These are phyloP conservation scores for Arrhamphus sclerolepis DNA, from an alignment of 2,797 vertebrate species.

Conservation along the genomic window DNA sequence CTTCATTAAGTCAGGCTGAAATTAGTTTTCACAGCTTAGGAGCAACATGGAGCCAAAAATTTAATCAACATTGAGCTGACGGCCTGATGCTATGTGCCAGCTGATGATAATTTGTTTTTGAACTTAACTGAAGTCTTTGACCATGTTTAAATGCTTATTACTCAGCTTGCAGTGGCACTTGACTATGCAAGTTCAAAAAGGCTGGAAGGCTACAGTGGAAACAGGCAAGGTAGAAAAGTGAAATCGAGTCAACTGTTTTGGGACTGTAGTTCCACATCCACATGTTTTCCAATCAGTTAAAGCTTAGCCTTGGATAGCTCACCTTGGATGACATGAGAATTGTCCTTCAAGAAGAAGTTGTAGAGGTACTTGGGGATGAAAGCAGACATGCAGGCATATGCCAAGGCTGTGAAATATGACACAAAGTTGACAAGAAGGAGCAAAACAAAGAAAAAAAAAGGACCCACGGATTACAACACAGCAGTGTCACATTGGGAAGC, in stretches of 20 bases:
- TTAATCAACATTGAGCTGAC: slow-evolving; percentile 64
- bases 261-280: neutral
- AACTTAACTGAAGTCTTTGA: slow-evolving; percentile 39
- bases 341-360: slow-evolving; percentile 99
- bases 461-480: neutral
- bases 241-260: too few relatives aligned
- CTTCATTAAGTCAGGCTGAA: slow-evolving; percentile 66
- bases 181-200: slow-evolving; percentile 17
- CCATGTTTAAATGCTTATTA: slow-evolving; percentile 36
- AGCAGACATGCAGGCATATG: slow-evolving; percentile 98
- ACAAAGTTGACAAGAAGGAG: slow-evolving; percentile 18
- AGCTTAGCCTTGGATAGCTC: slow-evolving; percentile 42
- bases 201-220: neutral
- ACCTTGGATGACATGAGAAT: slow-evolving; percentile 99
- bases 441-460: neutral
- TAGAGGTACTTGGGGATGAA: slow-evolving; percentile 99
- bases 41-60: slow-evolving; percentile 57
- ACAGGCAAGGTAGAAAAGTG: too few relatives aligned
- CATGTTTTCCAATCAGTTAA: neutral
- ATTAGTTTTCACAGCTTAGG: slow-evolving; percentile 67
- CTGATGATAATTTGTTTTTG: slow-evolving; percentile 56
- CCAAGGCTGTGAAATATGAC: slow-evolving; percentile 85
- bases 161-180: slow-evolving; percentile 29
- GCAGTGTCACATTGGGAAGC: neutral
- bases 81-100: slow-evolving; percentile 41